Evolutionary conservation across 1,140 invertebrate species (phyloP).

Genomic region (Drosophila ercepeae): DNA sequence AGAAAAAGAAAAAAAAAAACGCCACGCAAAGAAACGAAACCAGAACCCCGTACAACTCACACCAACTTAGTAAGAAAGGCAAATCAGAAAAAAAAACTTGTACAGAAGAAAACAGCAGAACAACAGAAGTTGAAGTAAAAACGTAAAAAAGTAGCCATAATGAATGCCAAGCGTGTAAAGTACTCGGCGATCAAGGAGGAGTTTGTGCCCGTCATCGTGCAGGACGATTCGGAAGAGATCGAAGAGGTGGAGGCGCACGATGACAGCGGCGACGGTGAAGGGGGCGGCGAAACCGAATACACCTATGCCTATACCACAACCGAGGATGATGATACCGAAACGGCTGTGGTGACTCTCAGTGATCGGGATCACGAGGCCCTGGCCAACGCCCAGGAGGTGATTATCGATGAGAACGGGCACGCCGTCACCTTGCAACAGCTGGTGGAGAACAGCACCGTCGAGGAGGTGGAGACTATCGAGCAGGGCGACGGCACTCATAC

Average conservation of each 20-base stretch:
- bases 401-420: slow-evolving; percentile 80
- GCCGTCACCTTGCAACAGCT: slow-evolving; percentile 73
- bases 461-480: slow-evolving; percentile 78
- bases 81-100: neutral
- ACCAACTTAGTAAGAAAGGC: neutral
- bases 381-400: slow-evolving; percentile 70
- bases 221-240: slow-evolving; percentile 50
- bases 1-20: neutral
- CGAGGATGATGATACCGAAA: slow-evolving; percentile 67
- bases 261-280: slow-evolving; percentile 18
- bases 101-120: neutral
- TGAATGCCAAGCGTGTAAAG: slow-evolving; percentile 76
- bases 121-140: neutral
- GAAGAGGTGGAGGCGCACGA: slow-evolving; percentile 19
- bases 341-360: slow-evolving; percentile 63
- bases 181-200: slow-evolving; percentile 62
- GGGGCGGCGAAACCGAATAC: slow-evolving; percentile 53
- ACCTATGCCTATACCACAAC: slow-evolving; percentile 71
- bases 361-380: slow-evolving; percentile 61
- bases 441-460: slow-evolving; percentile 75
- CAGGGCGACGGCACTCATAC: slow-evolving; percentile 79
- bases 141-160: slow-evolving; percentile 6
- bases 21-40: neutral
- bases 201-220: slow-evolving; percentile 72
- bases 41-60: too few species aligned